Conservation (phyloP, 1,140 invertebrate species). For the Scaptodrosophila lebanonensis region DNA sequence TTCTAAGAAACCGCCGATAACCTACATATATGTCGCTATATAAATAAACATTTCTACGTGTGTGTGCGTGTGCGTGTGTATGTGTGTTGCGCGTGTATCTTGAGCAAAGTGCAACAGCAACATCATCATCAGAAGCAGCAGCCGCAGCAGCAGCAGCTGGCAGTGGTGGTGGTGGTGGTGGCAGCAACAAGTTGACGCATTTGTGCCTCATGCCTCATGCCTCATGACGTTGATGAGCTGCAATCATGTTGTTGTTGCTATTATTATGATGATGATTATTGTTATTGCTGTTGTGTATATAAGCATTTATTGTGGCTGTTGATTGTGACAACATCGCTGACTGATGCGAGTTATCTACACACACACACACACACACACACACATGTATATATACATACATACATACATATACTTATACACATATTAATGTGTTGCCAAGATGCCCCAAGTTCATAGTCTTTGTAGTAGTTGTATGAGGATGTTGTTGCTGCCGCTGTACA, state of each 20-base stretch:
- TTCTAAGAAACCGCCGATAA: conserved; percentile 69
- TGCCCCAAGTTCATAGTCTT: conserved; percentile 49
- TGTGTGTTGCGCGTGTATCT: conserved; percentile 22
- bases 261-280: conserved; percentile 12
- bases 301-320: too few species aligned
- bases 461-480: too few species aligned
- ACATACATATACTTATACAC: conserved; percentile 46
- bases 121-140: conserved; percentile 21
- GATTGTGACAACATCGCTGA: conserved; percentile 57
- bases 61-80: conserved; percentile 33
- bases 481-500: too few species aligned
- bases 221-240: too few species aligned
- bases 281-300: conserved; percentile 21
- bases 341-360: conserved; percentile 30
- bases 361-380: background rate
- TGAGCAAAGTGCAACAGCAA: conserved; percentile 50
- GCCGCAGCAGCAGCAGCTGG: background rate
- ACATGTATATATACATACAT: background rate
- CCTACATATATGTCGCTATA: conserved; percentile 53
- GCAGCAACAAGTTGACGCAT: conserved; percentile 47
- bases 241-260: conserved; percentile 8
- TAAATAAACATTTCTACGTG: conserved; percentile 66
- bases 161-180: too few species aligned
- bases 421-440: conserved; percentile 37
- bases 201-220: too few species aligned